Evolutionary conservation across 2,113 vertebrate species (phyloP).

Genomic region (Neotragus moschatus): DNA sequence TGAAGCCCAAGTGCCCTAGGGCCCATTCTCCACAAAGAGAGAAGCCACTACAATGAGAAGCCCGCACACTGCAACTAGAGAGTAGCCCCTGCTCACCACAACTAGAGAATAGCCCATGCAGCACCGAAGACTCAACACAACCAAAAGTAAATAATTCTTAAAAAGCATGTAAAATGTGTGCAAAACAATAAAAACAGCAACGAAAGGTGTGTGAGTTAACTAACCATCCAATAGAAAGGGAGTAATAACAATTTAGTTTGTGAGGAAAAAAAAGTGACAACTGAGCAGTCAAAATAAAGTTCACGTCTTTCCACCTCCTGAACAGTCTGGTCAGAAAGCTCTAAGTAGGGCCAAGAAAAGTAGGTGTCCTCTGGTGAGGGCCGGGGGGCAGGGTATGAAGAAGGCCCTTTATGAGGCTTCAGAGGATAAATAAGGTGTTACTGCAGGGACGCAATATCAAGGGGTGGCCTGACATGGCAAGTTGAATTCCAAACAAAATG

Average conservation of each 20-base stretch:
- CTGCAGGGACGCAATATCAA: neutral
- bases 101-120: neutral
- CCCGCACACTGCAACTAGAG: neutral
- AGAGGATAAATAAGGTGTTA: neutral
- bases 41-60: neutral
- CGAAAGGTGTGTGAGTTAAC: neutral
- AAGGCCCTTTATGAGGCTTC: neutral
- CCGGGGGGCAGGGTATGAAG: neutral
- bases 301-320: neutral
- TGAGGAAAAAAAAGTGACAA: neutral
- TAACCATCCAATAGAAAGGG: neutral
- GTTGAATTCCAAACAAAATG: neutral
- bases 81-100: neutral
- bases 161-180: neutral
- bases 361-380: neutral
- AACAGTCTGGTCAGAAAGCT: neutral
- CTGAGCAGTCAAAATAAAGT: neutral
- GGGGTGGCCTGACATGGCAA: neutral
- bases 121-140: neutral
- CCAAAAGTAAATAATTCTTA: neutral
- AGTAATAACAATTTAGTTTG: neutral
- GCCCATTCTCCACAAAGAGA: neutral
- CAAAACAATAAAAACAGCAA: neutral
- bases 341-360: neutral
- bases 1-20: neutral